Percentiles rank a stretch among this genome's conserved stretches.
phyloP scores from a whole-genome alignment of 2,888 invertebrate genomes.

The Rhimphoctona megacephalus region DNA sequence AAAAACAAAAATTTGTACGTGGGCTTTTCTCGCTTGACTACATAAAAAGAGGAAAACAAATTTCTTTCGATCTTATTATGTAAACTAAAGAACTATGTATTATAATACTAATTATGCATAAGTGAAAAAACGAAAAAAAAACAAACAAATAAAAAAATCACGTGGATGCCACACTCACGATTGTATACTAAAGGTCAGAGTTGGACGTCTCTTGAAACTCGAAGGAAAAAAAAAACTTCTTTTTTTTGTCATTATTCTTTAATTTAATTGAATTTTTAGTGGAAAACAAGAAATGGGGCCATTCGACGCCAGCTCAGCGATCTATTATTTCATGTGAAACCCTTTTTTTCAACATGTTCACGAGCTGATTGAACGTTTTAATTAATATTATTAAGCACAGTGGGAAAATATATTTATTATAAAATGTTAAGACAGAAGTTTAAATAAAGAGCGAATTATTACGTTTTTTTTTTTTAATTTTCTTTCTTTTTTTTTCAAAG shows the following conservation, averaged over 20 bases:
- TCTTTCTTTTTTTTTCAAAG: background rate
- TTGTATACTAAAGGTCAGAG: slow-evolving; percentile 55
- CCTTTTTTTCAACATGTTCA: background rate
- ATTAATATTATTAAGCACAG: background rate
- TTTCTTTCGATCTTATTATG: slow-evolving; percentile 78
- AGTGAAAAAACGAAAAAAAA: slow-evolving; percentile 66
- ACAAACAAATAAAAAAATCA: slow-evolving; percentile 61
- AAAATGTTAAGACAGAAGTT: background rate
- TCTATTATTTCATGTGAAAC: slow-evolving; percentile 14
- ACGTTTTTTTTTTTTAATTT: background rate
- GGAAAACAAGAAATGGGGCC: slow-evolving; percentile 6
- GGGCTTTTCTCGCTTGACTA: slow-evolving; percentile 78
- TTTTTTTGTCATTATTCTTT: slow-evolving; percentile 17
- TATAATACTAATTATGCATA: slow-evolving; percentile 72
- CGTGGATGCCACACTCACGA: slow-evolving; percentile 68
- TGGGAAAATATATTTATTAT: slow-evolving; percentile 2
- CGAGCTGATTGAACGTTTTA: background rate
- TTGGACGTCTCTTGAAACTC: background rate
- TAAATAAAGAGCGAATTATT: background rate
- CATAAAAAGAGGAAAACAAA: slow-evolving; percentile 67
- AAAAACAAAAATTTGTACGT: slow-evolving; percentile 71
- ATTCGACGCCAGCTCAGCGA: slow-evolving; percentile 17
- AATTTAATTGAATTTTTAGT: background rate
- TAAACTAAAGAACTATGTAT: slow-evolving; percentile 78
- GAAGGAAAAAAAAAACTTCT: slow-evolving; percentile 17